Percentiles rank a stretch among this genome's conserved stretches.
phyloP scores from a whole-genome alignment of 2,888 invertebrate species.

The Mythimna lalbum region DNA sequence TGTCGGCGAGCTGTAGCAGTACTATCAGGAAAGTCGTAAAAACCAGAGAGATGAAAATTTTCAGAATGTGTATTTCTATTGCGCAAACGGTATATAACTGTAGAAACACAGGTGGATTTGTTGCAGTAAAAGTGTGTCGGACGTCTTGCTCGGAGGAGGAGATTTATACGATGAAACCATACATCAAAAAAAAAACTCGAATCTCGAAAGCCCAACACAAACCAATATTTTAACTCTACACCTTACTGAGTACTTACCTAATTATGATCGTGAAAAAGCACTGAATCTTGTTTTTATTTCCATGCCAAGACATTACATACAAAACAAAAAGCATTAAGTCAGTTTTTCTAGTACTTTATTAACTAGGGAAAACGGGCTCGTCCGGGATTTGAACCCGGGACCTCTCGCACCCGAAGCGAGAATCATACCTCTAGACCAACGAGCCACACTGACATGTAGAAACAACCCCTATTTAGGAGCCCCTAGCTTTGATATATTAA shows the following conservation, averaged over 20 bases:
- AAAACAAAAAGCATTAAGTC: conserved; percentile 41
- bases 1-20: too few species aligned
- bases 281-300: neutral
- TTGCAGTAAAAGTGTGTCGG: too few species aligned
- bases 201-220: neutral
- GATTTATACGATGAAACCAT: too few species aligned
- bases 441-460: conserved; percentile 59
- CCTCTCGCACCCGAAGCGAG: conserved; percentile 92
- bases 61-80: too few species aligned
- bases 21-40: too few species aligned
- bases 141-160: too few species aligned
- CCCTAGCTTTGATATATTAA: conserved; percentile 20
- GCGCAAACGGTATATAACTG: too few species aligned
- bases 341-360: conserved; percentile 6
- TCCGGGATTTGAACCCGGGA: conserved; percentile 80
- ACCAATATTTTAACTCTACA: neutral
- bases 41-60: too few species aligned
- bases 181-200: too few species aligned
- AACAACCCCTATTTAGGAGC: conserved; percentile 40
- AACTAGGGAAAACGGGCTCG: conserved; percentile 54
- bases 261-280: neutral
- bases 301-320: neutral
- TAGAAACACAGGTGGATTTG: too few species aligned
- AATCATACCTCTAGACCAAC: conserved; percentile 85
- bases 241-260: neutral